phyloP scores from a whole-genome alignment of 2,113 vertebrate genomes.

The Burhinus oedicnemus region DNA sequence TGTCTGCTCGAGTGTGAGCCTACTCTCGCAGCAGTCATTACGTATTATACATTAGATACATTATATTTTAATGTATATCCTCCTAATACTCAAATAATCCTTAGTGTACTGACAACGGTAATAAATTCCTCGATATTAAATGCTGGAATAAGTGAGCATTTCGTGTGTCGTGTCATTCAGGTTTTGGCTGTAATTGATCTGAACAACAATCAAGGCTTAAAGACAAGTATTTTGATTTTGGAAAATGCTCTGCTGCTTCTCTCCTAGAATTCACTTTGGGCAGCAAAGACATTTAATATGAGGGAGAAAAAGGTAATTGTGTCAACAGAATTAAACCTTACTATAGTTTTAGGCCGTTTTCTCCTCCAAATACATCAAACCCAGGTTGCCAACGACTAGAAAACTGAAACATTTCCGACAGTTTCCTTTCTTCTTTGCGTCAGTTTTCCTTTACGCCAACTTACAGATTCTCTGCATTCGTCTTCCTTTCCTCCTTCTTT shows the following conservation, averaged over 20 bases:
- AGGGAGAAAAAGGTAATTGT: neutral
- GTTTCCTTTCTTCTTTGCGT: neutral
- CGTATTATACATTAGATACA: neutral
- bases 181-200: neutral
- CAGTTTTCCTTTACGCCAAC: neutral
- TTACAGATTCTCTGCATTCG: neutral
- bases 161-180: neutral
- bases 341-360: neutral
- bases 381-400: neutral
- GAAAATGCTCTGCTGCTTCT: neutral
- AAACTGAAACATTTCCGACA: neutral
- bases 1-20: neutral
- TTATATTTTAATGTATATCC: constrained; percentile 41
- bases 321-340: neutral
- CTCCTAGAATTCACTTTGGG: neutral
- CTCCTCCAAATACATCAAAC: neutral
- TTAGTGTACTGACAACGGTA: neutral
- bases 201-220: neutral
- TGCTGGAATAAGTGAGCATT: neutral
- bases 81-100: constrained; percentile 48
- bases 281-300: neutral
- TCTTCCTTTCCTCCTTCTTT: neutral
- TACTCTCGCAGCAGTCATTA: constrained; percentile 41
- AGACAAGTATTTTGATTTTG: neutral
- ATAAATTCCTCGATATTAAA: neutral